A percentile compares a stretch with the other conserved stretches of the same genome.
These are phyloP conservation scores for Exephanes ischioxanthus DNA, from an alignment of 2,888 invertebrate species.

Conservation along the genomic window DNA sequence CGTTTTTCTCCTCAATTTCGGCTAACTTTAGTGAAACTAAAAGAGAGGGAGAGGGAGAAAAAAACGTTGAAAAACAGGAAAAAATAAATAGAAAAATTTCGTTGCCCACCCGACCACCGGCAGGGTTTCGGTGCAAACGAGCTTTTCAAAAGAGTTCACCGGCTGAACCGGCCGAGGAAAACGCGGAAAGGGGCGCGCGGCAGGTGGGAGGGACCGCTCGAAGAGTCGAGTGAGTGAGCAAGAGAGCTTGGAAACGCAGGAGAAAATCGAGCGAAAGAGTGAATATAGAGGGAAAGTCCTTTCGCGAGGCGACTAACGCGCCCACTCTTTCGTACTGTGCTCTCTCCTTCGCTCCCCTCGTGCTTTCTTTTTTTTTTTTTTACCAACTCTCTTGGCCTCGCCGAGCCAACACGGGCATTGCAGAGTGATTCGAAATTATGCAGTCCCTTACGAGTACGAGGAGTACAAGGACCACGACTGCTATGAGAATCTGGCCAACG, in stretches of 20 bases:
- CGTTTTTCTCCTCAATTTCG: constrained; percentile 24
- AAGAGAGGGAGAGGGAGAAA: background rate
- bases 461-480: constrained; percentile 47
- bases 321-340: constrained; percentile 53
- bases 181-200: constrained; percentile 48
- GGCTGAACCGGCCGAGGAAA: constrained; percentile 40
- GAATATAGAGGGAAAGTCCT: constrained; percentile 20
- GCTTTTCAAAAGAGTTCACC: constrained; percentile 60
- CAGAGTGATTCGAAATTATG: constrained; percentile 67
- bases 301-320: constrained; percentile 59
- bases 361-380: constrained; percentile 17
- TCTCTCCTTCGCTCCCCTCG: background rate
- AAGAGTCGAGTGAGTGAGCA: constrained; percentile 41
- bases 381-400: constrained; percentile 12
- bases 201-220: constrained; percentile 37
- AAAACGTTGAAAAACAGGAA: background rate
- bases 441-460: constrained; percentile 64
- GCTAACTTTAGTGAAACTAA: background rate
- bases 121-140: constrained; percentile 50
- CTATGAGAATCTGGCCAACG: constrained; percentile 49
- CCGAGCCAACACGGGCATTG: constrained; percentile 41
- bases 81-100: constrained; percentile 23
- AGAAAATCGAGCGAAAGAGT: constrained; percentile 33
- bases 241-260: constrained; percentile 15
- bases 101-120: constrained; percentile 36